These are phyloP conservation scores for Oxycera nigricornis DNA, from an alignment of 2,888 invertebrate genomes.

Conservation along the genomic window DNA sequence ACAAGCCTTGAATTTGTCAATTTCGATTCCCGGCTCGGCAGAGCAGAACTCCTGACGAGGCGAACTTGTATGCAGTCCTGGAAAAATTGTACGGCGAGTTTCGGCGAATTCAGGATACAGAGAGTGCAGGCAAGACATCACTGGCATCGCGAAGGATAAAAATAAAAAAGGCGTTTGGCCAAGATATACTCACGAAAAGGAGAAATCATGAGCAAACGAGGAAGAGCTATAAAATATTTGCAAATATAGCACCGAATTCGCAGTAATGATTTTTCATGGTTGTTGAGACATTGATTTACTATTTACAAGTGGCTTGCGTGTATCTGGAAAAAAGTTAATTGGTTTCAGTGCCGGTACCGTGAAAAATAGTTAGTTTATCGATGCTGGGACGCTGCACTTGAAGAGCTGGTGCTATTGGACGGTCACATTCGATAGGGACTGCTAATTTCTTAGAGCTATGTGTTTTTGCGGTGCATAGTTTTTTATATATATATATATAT, in stretches of 20 bases:
- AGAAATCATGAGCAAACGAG: neutral
- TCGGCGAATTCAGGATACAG: slow-evolving; percentile 16
- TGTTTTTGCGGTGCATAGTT: too few species aligned
- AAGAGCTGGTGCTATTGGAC: neutral
- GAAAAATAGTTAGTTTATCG: slow-evolving; percentile 19
- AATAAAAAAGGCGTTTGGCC: neutral
- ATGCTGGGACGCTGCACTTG: slow-evolving; percentile 14
- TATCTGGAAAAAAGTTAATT: slow-evolving; percentile 6
- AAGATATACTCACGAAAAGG: neutral
- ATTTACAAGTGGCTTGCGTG: neutral
- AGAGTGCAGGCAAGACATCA: neutral
- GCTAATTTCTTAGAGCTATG: neutral
- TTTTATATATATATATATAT: too few species aligned
- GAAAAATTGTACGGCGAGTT: slow-evolving; percentile 1
- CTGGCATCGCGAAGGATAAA: neutral
- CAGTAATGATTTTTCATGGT: neutral
- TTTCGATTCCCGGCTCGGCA: neutral
- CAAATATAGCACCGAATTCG: neutral
- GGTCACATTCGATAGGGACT: neutral
- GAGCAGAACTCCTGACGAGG: neutral
- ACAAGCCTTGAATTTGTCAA: neutral
- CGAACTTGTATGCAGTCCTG: neutral
- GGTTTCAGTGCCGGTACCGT: slow-evolving; percentile 13
- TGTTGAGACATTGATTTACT: neutral
- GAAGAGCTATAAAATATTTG: neutral